Conservation (phyloP, 1,140 invertebrate genomes). For the Acarapis woodi region DNA sequence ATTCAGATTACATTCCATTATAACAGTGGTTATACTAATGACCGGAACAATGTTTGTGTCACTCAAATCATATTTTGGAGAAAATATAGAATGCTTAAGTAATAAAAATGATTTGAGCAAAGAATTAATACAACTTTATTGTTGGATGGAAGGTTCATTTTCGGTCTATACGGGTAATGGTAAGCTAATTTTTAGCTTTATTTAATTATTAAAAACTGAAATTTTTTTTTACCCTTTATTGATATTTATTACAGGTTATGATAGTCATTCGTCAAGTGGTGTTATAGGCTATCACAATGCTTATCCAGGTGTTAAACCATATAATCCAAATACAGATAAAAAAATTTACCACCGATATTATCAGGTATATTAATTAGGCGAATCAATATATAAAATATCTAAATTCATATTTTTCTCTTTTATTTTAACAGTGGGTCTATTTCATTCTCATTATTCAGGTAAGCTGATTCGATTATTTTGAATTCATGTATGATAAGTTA, state of each 20-base stretch:
- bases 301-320: slow-evolving; percentile 14
- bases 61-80: slow-evolving; percentile 23
- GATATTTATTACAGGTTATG: too few relatives aligned
- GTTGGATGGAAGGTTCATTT: slow-evolving; percentile 68
- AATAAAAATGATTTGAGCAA: not conserved
- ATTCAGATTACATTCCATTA: slow-evolving; percentile 20
- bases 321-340: slow-evolving; percentile 22
- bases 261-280: slow-evolving; percentile 26
- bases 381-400: too few relatives aligned
- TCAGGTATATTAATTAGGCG: too few relatives aligned
- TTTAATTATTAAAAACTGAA: too few relatives aligned
- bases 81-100: slow-evolving; percentile 16
- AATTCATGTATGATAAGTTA: too few relatives aligned
- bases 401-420: too few relatives aligned
- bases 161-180: slow-evolving; percentile 37
- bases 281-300: slow-evolving; percentile 13
- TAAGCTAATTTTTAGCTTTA: too few relatives aligned
- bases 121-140: slow-evolving; percentile 20
- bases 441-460: slow-evolving; percentile 39
- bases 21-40: slow-evolving; percentile 23
- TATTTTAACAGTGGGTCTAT: slow-evolving; percentile 40
- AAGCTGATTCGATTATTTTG: too few relatives aligned
- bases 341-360: slow-evolving; percentile 20
- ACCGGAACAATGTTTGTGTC: slow-evolving; percentile 23
- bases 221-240: too few relatives aligned